Evolutionary conservation across 2,888 invertebrate species (phyloP).

Genomic region (Lampropteryx suffumata): DNA sequence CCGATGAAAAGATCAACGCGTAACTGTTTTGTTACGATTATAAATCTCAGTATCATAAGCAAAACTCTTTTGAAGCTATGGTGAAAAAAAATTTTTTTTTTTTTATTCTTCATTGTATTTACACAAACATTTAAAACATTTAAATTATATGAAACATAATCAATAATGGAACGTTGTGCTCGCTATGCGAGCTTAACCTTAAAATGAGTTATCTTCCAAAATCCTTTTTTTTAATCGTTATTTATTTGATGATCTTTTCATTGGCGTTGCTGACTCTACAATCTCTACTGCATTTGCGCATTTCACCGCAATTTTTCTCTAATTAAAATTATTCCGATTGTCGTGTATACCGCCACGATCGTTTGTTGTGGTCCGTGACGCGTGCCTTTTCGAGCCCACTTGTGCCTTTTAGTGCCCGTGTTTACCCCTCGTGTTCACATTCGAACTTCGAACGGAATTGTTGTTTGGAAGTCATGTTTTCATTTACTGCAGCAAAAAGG

Average conservation of each 20-base stretch:
- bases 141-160: too few species aligned
- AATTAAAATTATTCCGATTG: constrained; percentile 82
- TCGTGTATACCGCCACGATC: constrained; percentile 65
- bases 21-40: too few species aligned
- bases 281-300: constrained; percentile 47
- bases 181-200: too few species aligned
- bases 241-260: neutral
- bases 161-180: too few species aligned
- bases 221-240: neutral
- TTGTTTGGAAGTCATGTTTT: constrained; percentile 58
- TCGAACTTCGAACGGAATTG: constrained; percentile 58
- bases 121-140: too few species aligned
- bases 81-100: too few species aligned
- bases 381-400: constrained; percentile 74
- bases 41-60: too few species aligned
- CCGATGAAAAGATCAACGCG: too few species aligned
- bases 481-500: constrained; percentile 44
- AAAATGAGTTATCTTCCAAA: too few species aligned
- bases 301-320: constrained; percentile 79
- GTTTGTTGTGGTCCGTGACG: constrained; percentile 78
- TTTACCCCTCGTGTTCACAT: constrained; percentile 68
- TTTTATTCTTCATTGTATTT: too few species aligned
- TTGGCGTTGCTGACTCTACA: constrained; percentile 15
- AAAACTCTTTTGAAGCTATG: too few species aligned
- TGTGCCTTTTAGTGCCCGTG: constrained; percentile 78